Evolutionary conservation across 92 coral and sea anemone species (phyloP).

Genomic region (Paragorgia papillata): DNA sequence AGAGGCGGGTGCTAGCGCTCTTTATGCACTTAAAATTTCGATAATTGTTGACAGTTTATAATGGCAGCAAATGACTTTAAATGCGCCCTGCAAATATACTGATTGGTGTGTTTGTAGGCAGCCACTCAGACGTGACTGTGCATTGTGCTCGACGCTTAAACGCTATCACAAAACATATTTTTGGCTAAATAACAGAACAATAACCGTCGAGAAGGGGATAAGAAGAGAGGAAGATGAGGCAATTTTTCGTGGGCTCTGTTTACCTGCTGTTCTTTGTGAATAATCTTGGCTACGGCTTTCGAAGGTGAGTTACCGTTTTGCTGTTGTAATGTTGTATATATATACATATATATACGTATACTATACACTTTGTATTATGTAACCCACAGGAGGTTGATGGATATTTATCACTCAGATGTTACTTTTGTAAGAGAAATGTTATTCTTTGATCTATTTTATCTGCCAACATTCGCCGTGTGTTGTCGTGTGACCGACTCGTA

Average conservation of each 20-base stretch:
- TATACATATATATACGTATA: background rate
- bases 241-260: slow-evolving; percentile 7
- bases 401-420: slow-evolving; percentile 4
- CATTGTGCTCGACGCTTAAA: background rate
- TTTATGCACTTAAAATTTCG: slow-evolving; percentile 45
- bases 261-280: slow-evolving; percentile 24
- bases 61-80: slow-evolving; percentile 41
- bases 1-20: slow-evolving; percentile 23
- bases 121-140: slow-evolving; percentile 37
- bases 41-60: slow-evolving; percentile 45
- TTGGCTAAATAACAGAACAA: background rate
- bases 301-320: slow-evolving; percentile 13
- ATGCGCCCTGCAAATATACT: slow-evolving; percentile 24
- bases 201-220: background rate
- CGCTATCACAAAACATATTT: background rate
- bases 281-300: slow-evolving; percentile 13
- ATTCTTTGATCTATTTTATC: background rate
- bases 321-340: slow-evolving; percentile 1
- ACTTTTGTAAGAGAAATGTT: slow-evolving; percentile 22
- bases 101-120: slow-evolving; percentile 38
- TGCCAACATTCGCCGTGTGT: slow-evolving; percentile 22
- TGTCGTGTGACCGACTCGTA: slow-evolving; percentile 4
- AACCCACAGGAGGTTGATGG: background rate
- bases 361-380: too few relatives aligned
- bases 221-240: slow-evolving; percentile 9